Percentiles rank a stretch among this genome's conserved stretches.
Evolutionary conservation across 1,140 invertebrate species (phyloP).

Genomic region (Palaemon carinicauda): DNA sequence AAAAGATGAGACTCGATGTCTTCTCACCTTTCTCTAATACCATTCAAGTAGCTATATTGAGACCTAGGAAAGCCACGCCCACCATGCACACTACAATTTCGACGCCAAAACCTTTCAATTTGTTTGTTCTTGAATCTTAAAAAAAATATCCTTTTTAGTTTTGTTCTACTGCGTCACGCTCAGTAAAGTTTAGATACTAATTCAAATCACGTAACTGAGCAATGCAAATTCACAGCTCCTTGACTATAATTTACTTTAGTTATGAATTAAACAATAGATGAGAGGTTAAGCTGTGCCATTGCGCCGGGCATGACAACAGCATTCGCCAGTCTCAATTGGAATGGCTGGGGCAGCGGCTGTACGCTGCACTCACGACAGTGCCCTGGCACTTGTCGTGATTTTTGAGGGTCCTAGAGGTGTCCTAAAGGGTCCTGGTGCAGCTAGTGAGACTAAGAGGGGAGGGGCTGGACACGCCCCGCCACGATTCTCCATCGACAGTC

Average conservation of each 20-base stretch:
- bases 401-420: constrained; percentile 37
- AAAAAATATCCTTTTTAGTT: not conserved
- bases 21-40: not conserved
- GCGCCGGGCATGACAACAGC: constrained; percentile 16
- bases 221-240: constrained; percentile 42
- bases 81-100: constrained; percentile 23
- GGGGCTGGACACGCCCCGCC: constrained; percentile 32
- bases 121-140: not conserved
- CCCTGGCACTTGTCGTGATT: constrained; percentile 26
- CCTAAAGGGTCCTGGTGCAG: constrained; percentile 37
- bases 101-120: constrained; percentile 40
- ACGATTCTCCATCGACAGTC: constrained; percentile 11
- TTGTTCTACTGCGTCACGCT: constrained; percentile 43
- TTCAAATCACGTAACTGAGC: constrained; percentile 36
- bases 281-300: constrained; percentile 7
- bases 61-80: constrained; percentile 22
- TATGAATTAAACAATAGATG: constrained; percentile 23
- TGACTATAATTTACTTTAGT: constrained; percentile 22
- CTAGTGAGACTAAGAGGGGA: constrained; percentile 35
- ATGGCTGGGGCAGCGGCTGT: constrained; percentile 34
- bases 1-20: not conserved
- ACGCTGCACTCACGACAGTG: constrained; percentile 35
- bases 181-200: constrained; percentile 36
- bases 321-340: constrained; percentile 30
- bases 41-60: not conserved